Percentiles rank a stretch among this genome's conserved stretches.
These are phyloP conservation scores for Anadara kagoshimensis DNA, from an alignment of 1,140 invertebrate species.

Conservation along the genomic window DNA sequence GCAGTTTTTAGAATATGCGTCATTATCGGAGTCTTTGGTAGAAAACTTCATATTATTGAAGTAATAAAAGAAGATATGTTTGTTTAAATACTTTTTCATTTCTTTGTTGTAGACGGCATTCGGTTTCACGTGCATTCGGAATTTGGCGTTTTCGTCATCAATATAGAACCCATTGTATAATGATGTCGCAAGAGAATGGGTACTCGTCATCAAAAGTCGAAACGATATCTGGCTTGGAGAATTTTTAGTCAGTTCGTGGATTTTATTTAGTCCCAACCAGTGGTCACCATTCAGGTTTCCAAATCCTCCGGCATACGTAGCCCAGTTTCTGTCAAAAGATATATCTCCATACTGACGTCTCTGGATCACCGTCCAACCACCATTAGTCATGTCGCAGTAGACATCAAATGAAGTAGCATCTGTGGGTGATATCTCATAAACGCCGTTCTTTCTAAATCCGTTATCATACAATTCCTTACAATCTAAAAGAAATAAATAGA, in stretches of 20 bases:
- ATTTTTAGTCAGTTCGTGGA: conserved; percentile 69
- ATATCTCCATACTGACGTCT: conserved; percentile 83
- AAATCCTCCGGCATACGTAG: conserved; percentile 95
- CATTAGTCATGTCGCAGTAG: conserved; percentile 85
- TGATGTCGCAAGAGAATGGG: too few relatives aligned
- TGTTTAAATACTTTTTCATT: too few relatives aligned
- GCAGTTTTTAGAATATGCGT: too few relatives aligned
- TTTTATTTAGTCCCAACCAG: conserved; percentile 75
- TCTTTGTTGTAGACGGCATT: too few relatives aligned
- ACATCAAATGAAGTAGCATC: conserved; percentile 79
- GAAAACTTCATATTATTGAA: too few relatives aligned
- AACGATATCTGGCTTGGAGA: too few relatives aligned
- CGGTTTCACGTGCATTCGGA: too few relatives aligned
- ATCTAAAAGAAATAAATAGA: conserved; percentile 59
- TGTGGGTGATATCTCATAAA: conserved; percentile 84
- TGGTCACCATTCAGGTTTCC: conserved; percentile 86
- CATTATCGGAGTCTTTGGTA: too few relatives aligned
- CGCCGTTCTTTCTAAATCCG: conserved; percentile 71
- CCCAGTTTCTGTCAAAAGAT: conserved; percentile 94
- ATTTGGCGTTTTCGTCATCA: too few relatives aligned
- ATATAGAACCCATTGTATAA: too few relatives aligned
- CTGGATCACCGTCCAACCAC: conserved; percentile 90
- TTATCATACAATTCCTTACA: conserved; percentile 60
- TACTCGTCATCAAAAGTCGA: too few relatives aligned
- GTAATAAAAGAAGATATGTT: too few relatives aligned